A percentile compares a stretch with the other conserved stretches of the same genome.
Conservation (phyloP, 2,797 vertebrate species). For the Geotria australis region DNA sequence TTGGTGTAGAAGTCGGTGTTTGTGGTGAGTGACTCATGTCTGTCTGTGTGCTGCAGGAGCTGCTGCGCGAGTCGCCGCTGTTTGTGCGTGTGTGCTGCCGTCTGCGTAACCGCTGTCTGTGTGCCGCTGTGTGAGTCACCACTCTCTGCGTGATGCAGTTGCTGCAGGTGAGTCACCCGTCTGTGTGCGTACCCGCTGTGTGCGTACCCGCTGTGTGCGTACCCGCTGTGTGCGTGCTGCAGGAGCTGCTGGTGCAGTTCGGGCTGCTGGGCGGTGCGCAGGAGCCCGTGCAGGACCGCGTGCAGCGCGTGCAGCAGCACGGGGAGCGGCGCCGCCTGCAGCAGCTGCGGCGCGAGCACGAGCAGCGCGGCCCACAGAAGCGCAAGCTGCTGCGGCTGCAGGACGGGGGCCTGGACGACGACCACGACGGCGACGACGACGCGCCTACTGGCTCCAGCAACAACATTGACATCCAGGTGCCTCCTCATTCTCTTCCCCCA, state of each 20-base stretch:
- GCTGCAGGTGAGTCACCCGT: too few species aligned
- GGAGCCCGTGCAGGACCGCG: conserved; percentile 7
- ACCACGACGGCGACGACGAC: conserved; percentile 20
- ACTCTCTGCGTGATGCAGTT: too few species aligned
- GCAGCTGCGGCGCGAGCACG: conserved; percentile 31
- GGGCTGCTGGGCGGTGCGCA: conserved; percentile 6
- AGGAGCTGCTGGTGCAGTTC: conserved; percentile 40
- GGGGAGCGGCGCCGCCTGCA: conserved; percentile 27
- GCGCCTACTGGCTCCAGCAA: conserved; percentile 2
- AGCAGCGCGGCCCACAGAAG: conserved; percentile 14
- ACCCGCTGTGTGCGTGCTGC: background rate
- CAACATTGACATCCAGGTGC: conserved; percentile 46
- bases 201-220: too few species aligned
- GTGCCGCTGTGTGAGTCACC: too few species aligned
- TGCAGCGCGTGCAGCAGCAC: conserved; percentile 17
- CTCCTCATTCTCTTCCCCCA: too few species aligned
- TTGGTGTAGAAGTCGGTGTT: too few species aligned
- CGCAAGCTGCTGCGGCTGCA: conserved; percentile 37
- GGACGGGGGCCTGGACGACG: conserved; percentile 7
- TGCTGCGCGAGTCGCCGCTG: too few species aligned
- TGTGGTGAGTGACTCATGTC: too few species aligned
- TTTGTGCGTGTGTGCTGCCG: too few species aligned
- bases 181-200: too few species aligned
- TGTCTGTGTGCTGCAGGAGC: too few species aligned
- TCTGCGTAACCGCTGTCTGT: too few species aligned